A percentile compares a stretch with the other conserved stretches of the same genome.
Evolutionary conservation across 2,888 invertebrate species (phyloP).

Genomic region (Harmothoe impar): DNA sequence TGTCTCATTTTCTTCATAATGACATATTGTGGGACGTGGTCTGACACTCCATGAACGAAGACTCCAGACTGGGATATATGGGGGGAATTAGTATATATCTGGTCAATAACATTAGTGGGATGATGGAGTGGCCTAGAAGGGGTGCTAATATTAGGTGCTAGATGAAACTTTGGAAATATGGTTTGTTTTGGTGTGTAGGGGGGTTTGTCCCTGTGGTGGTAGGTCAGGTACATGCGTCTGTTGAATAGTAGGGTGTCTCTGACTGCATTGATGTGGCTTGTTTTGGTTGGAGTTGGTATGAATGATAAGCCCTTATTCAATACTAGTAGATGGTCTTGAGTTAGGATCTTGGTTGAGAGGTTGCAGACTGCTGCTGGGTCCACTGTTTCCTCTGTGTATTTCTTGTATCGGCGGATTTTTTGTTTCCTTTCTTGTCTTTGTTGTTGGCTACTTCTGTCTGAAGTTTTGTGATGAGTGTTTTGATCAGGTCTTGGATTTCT

Average conservation of each 20-base stretch:
- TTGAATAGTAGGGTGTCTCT: not conserved
- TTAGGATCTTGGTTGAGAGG: not conserved
- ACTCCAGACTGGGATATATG: too few species aligned
- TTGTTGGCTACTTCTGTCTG: not conserved
- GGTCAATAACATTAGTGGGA: too few species aligned
- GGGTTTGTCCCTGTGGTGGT: not conserved
- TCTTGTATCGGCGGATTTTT: not conserved
- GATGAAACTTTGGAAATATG: not conserved
- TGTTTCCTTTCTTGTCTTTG: not conserved
- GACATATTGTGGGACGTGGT: too few species aligned
- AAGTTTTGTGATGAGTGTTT: not conserved
- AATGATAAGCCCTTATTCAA: not conserved
- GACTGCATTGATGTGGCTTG: not conserved
- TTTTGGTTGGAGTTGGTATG: not conserved
- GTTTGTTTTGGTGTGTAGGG: not conserved
- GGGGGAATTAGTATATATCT: too few species aligned
- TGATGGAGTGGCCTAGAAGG: too few species aligned
- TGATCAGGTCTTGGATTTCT: not conserved
- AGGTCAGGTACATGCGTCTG: not conserved
- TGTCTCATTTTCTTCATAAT: too few species aligned
- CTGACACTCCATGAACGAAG: too few species aligned
- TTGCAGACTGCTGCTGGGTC: too few species aligned
- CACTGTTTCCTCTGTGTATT: not conserved
- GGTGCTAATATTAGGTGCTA: too few species aligned
- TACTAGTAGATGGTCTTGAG: not conserved